Evolutionary conservation across 2,113 vertebrate genomes (phyloP), one percentile per base, ranked within the genome.

Genomic region (Perca schrenkii): DNA sequence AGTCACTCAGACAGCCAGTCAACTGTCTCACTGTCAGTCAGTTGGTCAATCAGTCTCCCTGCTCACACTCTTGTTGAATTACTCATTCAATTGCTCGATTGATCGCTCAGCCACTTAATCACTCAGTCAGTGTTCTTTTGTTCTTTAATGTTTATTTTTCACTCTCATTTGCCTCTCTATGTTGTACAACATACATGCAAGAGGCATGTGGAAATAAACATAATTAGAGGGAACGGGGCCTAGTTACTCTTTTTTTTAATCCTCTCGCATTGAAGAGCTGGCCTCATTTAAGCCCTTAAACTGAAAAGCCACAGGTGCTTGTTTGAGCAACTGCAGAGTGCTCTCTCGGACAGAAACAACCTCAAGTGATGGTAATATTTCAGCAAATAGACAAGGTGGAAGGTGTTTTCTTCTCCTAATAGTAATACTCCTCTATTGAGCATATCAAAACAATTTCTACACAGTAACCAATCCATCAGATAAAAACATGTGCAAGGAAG

Each of bases 1-100:
- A 89, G 75, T 88, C 86, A 88, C 82, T 89, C 80, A 90, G 69
- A 57, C 74, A 28, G 36, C 76, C 89, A 87, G 67, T 86, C 76
- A 88, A 73, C 85, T 79, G 84, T 73, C 84, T 66, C 66, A 3
- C 79, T 50, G 83, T 91, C 91, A 73, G 46, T 87, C 85, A 88
- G 72, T 36, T 13, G 1, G 36, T 53, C 54, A 61, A 82, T 90
- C 83, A 36, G 46, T 57, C 68, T 53, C 10, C 4, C 40, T 15
- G 64, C 72, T 80, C 68, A 67, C 40, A 22, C 69, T 61, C 4
- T 5, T 36, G 22, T 60, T 70, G 60, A 71, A 69, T 86, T 75
- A 86, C 77, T 86, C 80, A 74, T 80, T 88, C 47, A 79, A 49
- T 77, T 86, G 72, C 60, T 77, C 6, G 15, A 60, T 50, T 60